phyloP scores from a whole-genome alignment of 2,113 vertebrate genomes.

The Cyprichromis sp. region DNA sequence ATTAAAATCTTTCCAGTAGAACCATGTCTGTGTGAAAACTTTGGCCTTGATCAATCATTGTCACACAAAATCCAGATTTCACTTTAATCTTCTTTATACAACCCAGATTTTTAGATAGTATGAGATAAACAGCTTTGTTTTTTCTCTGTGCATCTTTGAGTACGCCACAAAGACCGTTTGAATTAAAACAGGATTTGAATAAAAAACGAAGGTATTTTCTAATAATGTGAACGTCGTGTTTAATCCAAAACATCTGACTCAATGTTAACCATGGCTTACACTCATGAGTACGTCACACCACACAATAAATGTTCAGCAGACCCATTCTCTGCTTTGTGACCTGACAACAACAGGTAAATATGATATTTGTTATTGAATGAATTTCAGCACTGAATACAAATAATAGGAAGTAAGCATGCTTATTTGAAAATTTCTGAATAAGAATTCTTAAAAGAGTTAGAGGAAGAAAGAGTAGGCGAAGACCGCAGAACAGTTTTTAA shows the following conservation, averaged over 20 bases:
- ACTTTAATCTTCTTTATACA: not conserved
- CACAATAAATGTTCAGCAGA: not conserved
- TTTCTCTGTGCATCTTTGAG: not conserved
- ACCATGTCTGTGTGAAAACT: not conserved
- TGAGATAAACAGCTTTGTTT: not conserved
- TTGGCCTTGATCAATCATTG: not conserved
- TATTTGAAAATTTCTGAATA: not conserved
- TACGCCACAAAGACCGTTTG: not conserved
- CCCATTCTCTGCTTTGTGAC: not conserved
- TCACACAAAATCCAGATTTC: not conserved
- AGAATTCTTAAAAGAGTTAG: not conserved
- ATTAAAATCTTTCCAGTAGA: not conserved
- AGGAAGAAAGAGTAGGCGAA: not conserved
- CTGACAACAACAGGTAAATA: not conserved
- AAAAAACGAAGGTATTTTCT: not conserved
- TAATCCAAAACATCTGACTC: not conserved
- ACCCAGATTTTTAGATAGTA: not conserved
- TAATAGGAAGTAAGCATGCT: not conserved
- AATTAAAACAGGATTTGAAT: not conserved
- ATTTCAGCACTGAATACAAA: not conserved
- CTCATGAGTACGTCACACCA: not conserved
- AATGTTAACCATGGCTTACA: not conserved
- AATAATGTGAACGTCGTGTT: not conserved
- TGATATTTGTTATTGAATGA: not conserved
- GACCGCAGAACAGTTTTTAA: not conserved